Evolutionary conservation across 92 coral and sea anemone genomes (phyloP).

Genomic region (Paragorgia papillata): DNA sequence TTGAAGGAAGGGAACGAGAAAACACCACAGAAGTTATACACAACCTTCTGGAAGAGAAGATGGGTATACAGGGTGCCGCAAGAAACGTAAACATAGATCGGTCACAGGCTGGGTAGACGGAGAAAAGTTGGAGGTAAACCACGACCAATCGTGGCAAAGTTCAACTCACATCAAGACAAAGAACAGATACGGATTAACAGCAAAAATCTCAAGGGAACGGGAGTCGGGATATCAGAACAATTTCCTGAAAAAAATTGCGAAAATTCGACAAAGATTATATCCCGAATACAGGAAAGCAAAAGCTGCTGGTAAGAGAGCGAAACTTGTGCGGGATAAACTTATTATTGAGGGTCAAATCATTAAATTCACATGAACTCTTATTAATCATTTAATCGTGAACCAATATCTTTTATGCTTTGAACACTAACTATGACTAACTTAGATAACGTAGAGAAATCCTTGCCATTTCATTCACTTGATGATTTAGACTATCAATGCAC

Average conservation of each 20-base stretch:
- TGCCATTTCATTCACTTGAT: too few relatives aligned
- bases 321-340: conserved; percentile 11
- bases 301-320: conserved; percentile 25
- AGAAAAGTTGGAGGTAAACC: conserved; percentile 7
- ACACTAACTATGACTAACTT: too few relatives aligned
- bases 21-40: too few relatives aligned
- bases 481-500: too few relatives aligned
- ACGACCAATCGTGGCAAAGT: not conserved
- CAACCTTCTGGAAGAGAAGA: too few relatives aligned
- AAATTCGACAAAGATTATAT: conserved; percentile 7
- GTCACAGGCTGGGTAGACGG: conserved; percentile 21
- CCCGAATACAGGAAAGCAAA: conserved; percentile 9
- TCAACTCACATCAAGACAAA: conserved; percentile 5
- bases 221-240: conserved; percentile 6
- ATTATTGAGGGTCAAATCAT: conserved; percentile 9
- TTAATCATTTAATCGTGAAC: too few relatives aligned
- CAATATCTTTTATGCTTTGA: too few relatives aligned
- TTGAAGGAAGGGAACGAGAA: too few relatives aligned
- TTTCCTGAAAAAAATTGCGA: conserved; percentile 2
- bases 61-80: too few relatives aligned
- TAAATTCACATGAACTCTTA: too few relatives aligned
- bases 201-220: conserved; percentile 12
- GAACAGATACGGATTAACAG: not conserved
- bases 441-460: too few relatives aligned
- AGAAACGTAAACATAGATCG: too few relatives aligned